These are phyloP conservation scores for Pipistrellus pygmaeus DNA, from an alignment of 2,797 vertebrate genomes.

Conservation along the genomic window DNA sequence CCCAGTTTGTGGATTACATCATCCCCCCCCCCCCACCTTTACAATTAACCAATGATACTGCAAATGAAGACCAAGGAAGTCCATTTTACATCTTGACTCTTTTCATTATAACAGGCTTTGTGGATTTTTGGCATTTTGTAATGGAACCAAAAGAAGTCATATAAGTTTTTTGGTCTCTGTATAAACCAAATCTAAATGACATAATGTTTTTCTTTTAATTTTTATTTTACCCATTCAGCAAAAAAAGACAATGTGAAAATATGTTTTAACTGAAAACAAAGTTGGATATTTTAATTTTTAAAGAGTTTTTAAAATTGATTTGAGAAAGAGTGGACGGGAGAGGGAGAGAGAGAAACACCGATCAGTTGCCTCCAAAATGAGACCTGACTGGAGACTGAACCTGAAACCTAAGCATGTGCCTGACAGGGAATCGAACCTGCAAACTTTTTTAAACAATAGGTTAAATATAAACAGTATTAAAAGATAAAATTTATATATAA, in stretches of 20 bases:
- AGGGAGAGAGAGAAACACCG: neutral
- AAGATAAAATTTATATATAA: slow-evolving; percentile 84
- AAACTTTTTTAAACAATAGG: slow-evolving; percentile 84
- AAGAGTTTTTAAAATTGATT: neutral
- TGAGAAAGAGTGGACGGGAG: neutral
- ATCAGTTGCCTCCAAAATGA: neutral
- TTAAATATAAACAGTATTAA: slow-evolving; percentile 85
- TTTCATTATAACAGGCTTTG: neutral
- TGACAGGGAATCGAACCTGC: neutral
- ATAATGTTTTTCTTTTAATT: neutral
- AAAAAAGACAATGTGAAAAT: neutral
- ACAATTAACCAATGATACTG: neutral
- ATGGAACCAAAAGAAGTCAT: neutral
- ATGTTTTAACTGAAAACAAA: neutral
- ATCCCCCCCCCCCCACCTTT: neutral
- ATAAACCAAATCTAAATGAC: neutral
- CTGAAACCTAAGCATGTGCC: neutral
- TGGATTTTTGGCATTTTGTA: neutral
- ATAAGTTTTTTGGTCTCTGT: neutral
- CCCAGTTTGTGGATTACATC: neutral
- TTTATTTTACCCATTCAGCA: neutral
- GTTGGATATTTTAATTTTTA: neutral
- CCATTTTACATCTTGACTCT: neutral
- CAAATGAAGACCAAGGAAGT: neutral
- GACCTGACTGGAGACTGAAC: neutral